Evolutionary conservation across 2,113 vertebrate genomes (phyloP), one percentile per base, ranked within the genome.

Genomic region (Onychostruthus taczanowskii): DNA sequence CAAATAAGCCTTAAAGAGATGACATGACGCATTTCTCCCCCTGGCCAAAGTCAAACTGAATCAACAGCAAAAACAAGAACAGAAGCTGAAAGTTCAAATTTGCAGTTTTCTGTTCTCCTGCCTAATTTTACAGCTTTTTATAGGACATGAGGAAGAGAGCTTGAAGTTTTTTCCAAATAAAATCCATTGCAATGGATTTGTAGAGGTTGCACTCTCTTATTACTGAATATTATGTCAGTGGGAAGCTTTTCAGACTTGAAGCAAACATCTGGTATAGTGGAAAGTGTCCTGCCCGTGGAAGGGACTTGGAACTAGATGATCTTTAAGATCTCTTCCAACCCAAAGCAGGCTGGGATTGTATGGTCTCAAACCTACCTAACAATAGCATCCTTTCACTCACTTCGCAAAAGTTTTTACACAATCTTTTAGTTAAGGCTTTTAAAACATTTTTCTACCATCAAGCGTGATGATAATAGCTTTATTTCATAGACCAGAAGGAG

Each of bases 41-140:
- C 41, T 2, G 46, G 73, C 76, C 89, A 89, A 94, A 89, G 87
- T 87, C 94, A 92, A 84, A 88, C 30, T 12, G 72, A 94, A 90
- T 85, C 76, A 86, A 90, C 46, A 85, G 74, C 63, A 85, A 73
- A 89, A 95, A 43, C 43, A 70, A 52, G 91, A 93, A 93, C 59
- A 94, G 89, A 93, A 97, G 68, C 67, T 73, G 59, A 68, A 95
- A 90, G 82, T 91, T 89, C 82, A 82, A 43, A 46, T 46, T 78
- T 17, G 61, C 84, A 89, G 56, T 46, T 91, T 89, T 69, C 83
- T 74, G n/a, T 84, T 84, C 94, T 93, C 82, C 83, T 82, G 93
- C 43, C 59, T 84, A 18, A 4, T 80, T 94, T 86, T 30, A 52
- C 28, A 81, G 90, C 44, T 94, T 93, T 87, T 91, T 92, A 86